Evolutionary conservation across 2,797 vertebrate species (phyloP).

Genomic region (Lepus oiostolus): DNA sequence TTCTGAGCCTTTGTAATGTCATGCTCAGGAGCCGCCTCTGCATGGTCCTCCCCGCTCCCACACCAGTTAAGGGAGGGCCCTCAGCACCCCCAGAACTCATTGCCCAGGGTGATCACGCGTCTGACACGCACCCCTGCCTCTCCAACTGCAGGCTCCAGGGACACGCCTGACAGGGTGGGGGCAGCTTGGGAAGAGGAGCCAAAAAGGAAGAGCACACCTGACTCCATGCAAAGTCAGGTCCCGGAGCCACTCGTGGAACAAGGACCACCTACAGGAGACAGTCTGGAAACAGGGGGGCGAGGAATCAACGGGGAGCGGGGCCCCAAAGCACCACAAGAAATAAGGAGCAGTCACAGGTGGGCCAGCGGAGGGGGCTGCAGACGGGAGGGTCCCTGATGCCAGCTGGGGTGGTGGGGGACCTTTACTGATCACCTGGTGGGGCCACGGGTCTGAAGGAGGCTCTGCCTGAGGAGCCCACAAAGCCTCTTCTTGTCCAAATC

Average conservation of each 20-base stretch:
- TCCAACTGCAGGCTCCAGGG: not conserved
- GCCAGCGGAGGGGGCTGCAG: not conserved
- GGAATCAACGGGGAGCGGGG: not conserved
- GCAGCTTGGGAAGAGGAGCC: fast-evolving
- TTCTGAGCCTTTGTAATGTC: not conserved
- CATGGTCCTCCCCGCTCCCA: not conserved
- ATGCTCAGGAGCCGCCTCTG: not conserved
- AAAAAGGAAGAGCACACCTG: not conserved
- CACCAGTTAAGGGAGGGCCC: not conserved
- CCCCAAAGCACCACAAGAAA: not conserved
- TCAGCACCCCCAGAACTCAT: not conserved
- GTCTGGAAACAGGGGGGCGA: not conserved
- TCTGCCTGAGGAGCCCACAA: not conserved
- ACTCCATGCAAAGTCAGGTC: not conserved
- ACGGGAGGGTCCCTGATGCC: not conserved
- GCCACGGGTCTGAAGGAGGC: not conserved
- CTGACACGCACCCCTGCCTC: not conserved
- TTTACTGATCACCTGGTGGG: not conserved
- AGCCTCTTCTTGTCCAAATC: not conserved
- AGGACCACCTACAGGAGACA: too few relatives aligned
- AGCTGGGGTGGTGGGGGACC: not conserved
- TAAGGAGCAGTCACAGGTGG: not conserved
- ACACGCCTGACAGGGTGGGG: not conserved
- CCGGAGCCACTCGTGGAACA: not conserved
- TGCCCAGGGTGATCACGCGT: not conserved